Evolutionary conservation across 2,888 invertebrate genomes (phyloP).

Genomic region (Pachycephus smyrnensis): DNA sequence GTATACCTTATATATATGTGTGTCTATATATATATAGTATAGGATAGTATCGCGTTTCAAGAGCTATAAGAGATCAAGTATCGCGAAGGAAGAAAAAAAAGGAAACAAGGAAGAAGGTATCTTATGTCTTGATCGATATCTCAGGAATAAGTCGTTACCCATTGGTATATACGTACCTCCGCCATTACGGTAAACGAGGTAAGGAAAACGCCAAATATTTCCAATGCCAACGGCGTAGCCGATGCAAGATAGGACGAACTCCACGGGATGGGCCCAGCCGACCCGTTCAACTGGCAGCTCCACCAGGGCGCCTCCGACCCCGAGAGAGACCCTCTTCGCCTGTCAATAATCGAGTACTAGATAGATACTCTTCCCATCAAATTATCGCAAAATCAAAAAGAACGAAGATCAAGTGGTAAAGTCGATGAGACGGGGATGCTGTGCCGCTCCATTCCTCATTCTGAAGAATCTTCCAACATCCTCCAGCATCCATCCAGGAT

Average conservation of each 20-base stretch:
- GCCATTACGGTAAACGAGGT: conserved; percentile 82
- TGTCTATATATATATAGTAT: background rate
- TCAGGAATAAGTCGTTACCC: conserved; percentile 9
- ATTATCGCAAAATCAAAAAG: conserved; percentile 26
- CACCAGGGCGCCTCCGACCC: conserved; percentile 51
- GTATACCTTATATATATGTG: background rate
- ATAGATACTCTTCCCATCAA: conserved; percentile 27
- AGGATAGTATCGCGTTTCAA: background rate
- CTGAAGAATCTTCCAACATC: background rate
- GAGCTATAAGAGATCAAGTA: conserved; percentile 13
- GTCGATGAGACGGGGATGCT: background rate
- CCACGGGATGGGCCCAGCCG: conserved; percentile 75
- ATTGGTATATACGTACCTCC: conserved; percentile 74
- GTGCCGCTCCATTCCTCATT: background rate
- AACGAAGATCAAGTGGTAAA: background rate
- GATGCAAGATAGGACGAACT: conserved; percentile 82
- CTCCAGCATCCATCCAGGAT: background rate
- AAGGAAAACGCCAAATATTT: conserved; percentile 85
- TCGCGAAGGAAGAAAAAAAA: conserved; percentile 3
- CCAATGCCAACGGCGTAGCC: conserved; percentile 84
- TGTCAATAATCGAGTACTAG: conserved; percentile 38
- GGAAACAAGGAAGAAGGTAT: background rate
- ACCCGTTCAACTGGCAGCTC: conserved; percentile 65
- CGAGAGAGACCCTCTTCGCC: conserved; percentile 53
- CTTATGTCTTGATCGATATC: conserved; percentile 10